Conservation (phyloP, 2,113 vertebrate genomes). For the Macroglossus sobrinus region DNA sequence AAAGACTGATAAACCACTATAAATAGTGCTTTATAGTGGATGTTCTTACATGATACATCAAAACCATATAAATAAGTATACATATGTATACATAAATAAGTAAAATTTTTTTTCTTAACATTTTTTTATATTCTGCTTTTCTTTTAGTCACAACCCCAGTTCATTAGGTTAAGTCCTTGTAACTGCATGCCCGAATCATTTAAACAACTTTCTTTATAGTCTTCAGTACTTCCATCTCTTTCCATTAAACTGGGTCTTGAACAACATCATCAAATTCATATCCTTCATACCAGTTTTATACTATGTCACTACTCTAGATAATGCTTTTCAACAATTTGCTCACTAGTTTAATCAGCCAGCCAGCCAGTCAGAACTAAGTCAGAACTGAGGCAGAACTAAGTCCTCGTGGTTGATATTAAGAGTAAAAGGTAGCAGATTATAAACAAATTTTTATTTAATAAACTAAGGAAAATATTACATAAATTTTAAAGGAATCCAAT, state of each 20-base stretch:
- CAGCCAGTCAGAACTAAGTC: neutral
- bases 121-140: neutral
- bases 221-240: neutral
- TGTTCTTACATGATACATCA: neutral
- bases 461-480: neutral
- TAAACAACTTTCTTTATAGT: neutral
- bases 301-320: neutral
- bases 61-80: neutral
- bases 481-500: neutral
- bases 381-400: neutral
- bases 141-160: neutral
- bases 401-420: neutral
- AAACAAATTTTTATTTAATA: neutral
- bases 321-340: neutral
- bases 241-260: neutral
- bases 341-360: neutral
- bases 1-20: neutral
- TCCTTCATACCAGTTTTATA: neutral
- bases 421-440: neutral
- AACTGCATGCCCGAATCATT: neutral
- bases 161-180: neutral
- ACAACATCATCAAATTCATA: neutral
- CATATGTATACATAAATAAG: too few relatives aligned
- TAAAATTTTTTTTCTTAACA: neutral
- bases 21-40: neutral